Percentiles rank a stretch among this genome's conserved stretches.
Evolutionary conservation across 2,888 invertebrate genomes (phyloP).

Genomic region (Perizoma flavofasciatum): DNA sequence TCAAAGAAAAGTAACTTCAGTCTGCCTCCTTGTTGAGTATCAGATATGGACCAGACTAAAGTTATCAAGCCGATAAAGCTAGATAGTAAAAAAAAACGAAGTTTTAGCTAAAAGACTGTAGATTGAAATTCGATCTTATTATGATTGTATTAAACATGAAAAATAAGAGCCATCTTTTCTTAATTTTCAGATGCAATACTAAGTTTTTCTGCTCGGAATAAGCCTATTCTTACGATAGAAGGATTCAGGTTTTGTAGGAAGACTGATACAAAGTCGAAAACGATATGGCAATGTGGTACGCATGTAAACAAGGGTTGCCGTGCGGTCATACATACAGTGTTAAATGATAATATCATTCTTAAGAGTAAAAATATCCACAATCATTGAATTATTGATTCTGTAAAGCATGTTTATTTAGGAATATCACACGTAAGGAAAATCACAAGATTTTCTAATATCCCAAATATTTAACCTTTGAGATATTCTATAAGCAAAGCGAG

Average conservation of each 20-base stretch:
- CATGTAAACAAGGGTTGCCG: conserved; percentile 13
- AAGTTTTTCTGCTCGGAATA: conserved; percentile 8
- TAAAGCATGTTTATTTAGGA: not conserved
- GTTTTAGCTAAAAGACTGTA: too few relatives aligned
- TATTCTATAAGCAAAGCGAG: too few relatives aligned
- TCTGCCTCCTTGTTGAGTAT: too few relatives aligned
- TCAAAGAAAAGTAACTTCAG: too few relatives aligned
- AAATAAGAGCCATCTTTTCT: not conserved
- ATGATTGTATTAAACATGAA: too few relatives aligned
- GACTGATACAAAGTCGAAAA: conserved; percentile 3
- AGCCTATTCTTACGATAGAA: conserved; percentile 16
- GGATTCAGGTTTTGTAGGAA: conserved; percentile 18
- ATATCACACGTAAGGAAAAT: too few relatives aligned
- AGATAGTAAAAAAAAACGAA: too few relatives aligned
- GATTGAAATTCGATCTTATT: too few relatives aligned
- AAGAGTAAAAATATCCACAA: conserved; percentile 20
- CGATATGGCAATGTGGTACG: conserved; percentile 13
- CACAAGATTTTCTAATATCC: not conserved
- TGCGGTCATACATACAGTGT: conserved; percentile 12
- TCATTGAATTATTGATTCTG: conserved; percentile 6
- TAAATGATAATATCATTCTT: not conserved
- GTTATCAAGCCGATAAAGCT: too few relatives aligned
- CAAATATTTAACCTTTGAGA: not conserved
- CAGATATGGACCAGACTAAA: too few relatives aligned
- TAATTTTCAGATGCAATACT: conserved; percentile 14